Base-by-base conservation (phyloP, 2,888 invertebrate species). In the Eugnorisma glareosa region DNA sequence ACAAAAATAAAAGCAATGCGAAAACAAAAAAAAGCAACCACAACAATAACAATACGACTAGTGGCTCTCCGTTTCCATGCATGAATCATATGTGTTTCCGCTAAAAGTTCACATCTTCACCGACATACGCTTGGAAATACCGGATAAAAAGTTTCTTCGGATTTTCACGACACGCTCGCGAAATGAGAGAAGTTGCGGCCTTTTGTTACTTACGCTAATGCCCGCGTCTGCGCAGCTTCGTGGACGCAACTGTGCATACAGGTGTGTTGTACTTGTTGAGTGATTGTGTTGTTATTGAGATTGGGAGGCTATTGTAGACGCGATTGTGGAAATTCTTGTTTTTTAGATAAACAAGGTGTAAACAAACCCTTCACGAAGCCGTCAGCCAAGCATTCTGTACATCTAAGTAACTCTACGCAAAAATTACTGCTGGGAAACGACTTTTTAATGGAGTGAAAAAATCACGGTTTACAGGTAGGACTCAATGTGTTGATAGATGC, bases 161-260 rank as follows among this genome's bases (percentile, higher is more conserved):
- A 91, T 92, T 92, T 92, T 83, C 88, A 87, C 85, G 86, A 87
- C 84, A 82, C 83, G 85, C 84, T 81, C 87, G 86, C 85, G 88
- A 90, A 93, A 94, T 92, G 92, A 93, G 91, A 88, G 91, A 94
- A 94, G 92, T 94, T 94, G 79, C 66, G 83, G 87, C 89, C 90
- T 93, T 91, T 91, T 92, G 92, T 92, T 91, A 92, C 91, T 90
- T 89, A 91, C 88, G 81, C 84, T 87, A 81, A 87, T 89, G 86
- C 89, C 86, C 87, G 87, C 74, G 81, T 73, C 54, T 74, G 63
- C n/a, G 67, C 37, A 45, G 63, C 57, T 51, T 31, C 18, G 18
- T 37, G 59, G 59, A 79, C 40, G 67, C 61, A 78, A 78, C 70
- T 77, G n/a, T 88, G 63, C 15, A 73, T 45, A 70, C 43, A 59